Conservation (phyloP, 1,140 invertebrate genomes). For the Akabosia matsudoensis region DNA sequence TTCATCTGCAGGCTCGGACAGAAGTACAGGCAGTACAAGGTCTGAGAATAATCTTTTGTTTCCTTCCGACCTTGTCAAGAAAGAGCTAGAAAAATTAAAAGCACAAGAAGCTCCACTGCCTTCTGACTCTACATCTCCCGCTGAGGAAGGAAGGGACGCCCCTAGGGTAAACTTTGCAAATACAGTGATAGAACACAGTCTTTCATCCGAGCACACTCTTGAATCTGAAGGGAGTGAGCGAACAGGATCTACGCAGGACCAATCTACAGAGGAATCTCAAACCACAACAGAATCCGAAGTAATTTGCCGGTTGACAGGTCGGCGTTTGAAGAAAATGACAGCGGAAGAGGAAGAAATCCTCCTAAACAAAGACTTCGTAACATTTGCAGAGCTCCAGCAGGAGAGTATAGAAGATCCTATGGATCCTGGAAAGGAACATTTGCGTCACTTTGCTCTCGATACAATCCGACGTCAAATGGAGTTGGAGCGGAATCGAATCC, state of each 20-base stretch:
- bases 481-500: not conserved
- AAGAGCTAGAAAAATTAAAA: too few relatives aligned
- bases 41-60: not conserved
- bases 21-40: not conserved
- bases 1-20: not conserved
- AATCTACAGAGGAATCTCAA: not conserved
- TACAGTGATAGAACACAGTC: constrained; percentile 10
- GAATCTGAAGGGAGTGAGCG: not conserved
- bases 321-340: not conserved
- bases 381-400: not conserved
- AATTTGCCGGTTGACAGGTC: not conserved
- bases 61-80: not conserved
- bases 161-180: not conserved
- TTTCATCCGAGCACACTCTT: not conserved
- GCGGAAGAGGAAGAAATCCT: not conserved
- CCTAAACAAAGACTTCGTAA: not conserved
- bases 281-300: not conserved
- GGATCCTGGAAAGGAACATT: not conserved
- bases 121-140: too few relatives aligned
- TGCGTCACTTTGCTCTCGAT: not conserved
- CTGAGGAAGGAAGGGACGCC: not conserved
- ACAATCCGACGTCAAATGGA: not conserved
- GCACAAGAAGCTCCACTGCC: too few relatives aligned
- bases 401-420: not conserved
- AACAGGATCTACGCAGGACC: not conserved